These are phyloP conservation scores for Cepaea hortensis DNA, from an alignment of 2,888 invertebrate genomes.

Conservation along the genomic window DNA sequence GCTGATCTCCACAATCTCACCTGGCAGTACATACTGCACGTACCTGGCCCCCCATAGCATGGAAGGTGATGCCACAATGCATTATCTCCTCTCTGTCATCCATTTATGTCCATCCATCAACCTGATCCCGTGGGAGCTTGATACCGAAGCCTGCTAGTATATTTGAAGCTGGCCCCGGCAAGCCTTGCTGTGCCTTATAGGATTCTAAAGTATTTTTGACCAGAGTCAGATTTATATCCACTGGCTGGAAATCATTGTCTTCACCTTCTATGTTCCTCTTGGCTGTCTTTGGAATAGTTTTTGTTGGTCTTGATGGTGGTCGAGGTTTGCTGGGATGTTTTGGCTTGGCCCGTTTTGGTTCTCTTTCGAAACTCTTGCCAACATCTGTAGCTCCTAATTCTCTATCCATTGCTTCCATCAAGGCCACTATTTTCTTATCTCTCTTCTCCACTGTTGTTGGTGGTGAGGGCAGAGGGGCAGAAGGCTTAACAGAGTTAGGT, in stretches of 20 bases:
- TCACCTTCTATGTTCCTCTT: slow-evolving; percentile 72
- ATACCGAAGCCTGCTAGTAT: slow-evolving; percentile 79
- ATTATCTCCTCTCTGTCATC: neutral
- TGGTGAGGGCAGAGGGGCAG: slow-evolving; percentile 40
- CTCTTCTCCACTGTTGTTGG: slow-evolving; percentile 29
- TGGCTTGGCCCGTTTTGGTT: slow-evolving; percentile 48
- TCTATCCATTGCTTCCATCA: slow-evolving; percentile 88
- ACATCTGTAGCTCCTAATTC: slow-evolving; percentile 84
- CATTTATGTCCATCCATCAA: slow-evolving; percentile 34
- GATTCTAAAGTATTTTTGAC: slow-evolving; percentile 89
- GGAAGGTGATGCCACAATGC: slow-evolving; percentile 81
- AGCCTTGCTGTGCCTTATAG: slow-evolving; percentile 87
- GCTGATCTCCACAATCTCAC: slow-evolving; percentile 96
- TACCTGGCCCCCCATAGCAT: slow-evolving; percentile 92
- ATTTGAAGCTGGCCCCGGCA: slow-evolving; percentile 91
- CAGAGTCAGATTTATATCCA: slow-evolving; percentile 87
- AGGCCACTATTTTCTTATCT: slow-evolving; percentile 78
- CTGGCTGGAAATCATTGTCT: slow-evolving; percentile 84
- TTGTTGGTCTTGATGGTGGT: neutral
- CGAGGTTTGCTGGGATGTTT: slow-evolving; percentile 29
- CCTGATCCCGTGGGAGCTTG: slow-evolving; percentile 51
- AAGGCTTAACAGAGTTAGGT: slow-evolving; percentile 38
- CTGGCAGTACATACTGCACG: slow-evolving; percentile 94
- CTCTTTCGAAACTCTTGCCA: slow-evolving; percentile 81
- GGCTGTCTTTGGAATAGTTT: slow-evolving; percentile 53